Base-by-base conservation (phyloP, 2,797 vertebrate genomes). In the Sphenodon punctatus region DNA sequence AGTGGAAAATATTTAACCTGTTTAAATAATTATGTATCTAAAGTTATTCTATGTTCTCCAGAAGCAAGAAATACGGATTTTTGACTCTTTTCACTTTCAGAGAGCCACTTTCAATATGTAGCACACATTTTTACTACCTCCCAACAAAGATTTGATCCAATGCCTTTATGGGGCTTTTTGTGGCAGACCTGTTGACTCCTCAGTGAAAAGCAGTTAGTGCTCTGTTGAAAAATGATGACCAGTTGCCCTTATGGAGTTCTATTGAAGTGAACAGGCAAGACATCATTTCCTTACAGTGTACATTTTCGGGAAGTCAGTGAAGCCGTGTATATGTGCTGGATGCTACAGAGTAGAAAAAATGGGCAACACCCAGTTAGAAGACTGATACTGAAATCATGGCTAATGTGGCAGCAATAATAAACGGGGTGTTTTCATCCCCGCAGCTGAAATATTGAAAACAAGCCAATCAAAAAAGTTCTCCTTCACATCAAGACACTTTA, bases 391-490 rank as follows among this genome's bases (percentile, higher is more conserved):
- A 86, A 19, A 17, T 73, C 80, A 51, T 56, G 68, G 61, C 45
- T 85, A 76, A 79, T 88, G 65, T 46, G 59, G 65, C 81, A 83
- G 49, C 56, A 83, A 77, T 39, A 67, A 67, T 79, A 39, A 79
- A 75, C 43, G 65, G 45, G 30, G 15, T 51, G 51, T 51, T 63
- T 79, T 75, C 30, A 16, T 38, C 15, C 59, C 83, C 30, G 30
- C 75, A 49, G 22, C 27, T 34, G 85, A 20, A 86, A 85, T 91
- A 81, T 86, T 88, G 92, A 22, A 90, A 27, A 25, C 78, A 82
- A 73, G 74, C 53, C 3, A 0, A 59, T 77, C 25, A 48, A 80
- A 85, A 85, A 87, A 82, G 55, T 43, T 82, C 32, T 70, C 68
- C 32, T 5, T 79, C 89, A 43, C 85, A 88, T 82, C 51, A 68